These are phyloP conservation scores for Sympetrum striolatum DNA, from an alignment of 2,888 invertebrate species.

Conservation along the genomic window DNA sequence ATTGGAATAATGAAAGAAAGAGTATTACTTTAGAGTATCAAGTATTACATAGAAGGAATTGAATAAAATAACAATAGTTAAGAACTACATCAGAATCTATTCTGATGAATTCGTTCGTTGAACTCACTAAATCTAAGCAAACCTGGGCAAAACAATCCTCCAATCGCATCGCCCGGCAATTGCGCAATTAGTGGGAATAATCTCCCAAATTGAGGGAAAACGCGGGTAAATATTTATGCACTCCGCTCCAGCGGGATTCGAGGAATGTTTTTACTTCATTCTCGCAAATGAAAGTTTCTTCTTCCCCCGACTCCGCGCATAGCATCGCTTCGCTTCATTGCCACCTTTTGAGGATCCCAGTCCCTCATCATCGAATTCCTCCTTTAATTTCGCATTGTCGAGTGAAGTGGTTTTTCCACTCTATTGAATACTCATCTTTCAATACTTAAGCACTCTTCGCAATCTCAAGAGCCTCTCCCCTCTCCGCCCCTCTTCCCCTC, in stretches of 20 bases:
- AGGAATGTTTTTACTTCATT: background rate
- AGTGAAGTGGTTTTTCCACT: slow-evolving; percentile 34
- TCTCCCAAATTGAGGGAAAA: background rate
- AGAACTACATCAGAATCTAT: too few relatives aligned
- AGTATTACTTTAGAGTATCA: too few relatives aligned
- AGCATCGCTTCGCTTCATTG: slow-evolving; percentile 12
- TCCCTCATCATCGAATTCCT: slow-evolving; percentile 31
- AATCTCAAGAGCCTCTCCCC: slow-evolving; percentile 10
- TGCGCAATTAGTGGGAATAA: too few relatives aligned
- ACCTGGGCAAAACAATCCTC: too few relatives aligned
- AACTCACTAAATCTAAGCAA: too few relatives aligned
- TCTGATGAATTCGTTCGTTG: too few relatives aligned
- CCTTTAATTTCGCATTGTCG: slow-evolving; percentile 40
- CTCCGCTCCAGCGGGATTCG: background rate
- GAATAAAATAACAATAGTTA: too few relatives aligned
- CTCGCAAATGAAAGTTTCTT: background rate
- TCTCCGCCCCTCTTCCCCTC: background rate
- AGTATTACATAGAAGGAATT: too few relatives aligned
- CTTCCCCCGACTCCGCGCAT: background rate
- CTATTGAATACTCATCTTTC: slow-evolving; percentile 41
- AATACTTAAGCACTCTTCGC: slow-evolving; percentile 28
- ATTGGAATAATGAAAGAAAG: too few relatives aligned
- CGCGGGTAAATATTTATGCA: background rate
- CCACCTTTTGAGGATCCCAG: slow-evolving; percentile 24
- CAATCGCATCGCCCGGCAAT: too few relatives aligned